Evolutionary conservation across 1,140 invertebrate genomes (phyloP).

Genomic region (Heliconius congener): DNA sequence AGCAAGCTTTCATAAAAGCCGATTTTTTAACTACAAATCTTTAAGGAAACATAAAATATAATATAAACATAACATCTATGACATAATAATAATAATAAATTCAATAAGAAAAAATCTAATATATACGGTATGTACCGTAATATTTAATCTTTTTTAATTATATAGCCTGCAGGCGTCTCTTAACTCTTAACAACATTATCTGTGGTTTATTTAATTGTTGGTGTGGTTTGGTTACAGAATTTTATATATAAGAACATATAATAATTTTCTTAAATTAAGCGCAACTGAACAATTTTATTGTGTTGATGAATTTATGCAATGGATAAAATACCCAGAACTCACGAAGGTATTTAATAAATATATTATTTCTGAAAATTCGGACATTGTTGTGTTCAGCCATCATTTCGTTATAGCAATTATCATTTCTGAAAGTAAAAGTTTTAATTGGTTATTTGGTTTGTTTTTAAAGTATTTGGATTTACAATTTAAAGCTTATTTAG

Average conservation of each 20-base stretch:
- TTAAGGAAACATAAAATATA: no score
- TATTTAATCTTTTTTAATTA: neutral
- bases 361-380: neutral
- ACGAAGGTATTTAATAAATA: constrained; percentile 85
- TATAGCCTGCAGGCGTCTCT: neutral
- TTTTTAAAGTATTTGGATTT: neutral
- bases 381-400: constrained; percentile 15
- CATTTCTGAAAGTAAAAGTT: neutral
- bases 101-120: no score
- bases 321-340: constrained; percentile 89
- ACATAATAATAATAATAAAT: no score
- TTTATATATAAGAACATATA: neutral
- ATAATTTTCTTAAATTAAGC: constrained; percentile 1
- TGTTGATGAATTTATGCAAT: constrained; percentile 69
- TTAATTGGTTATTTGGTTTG: neutral
- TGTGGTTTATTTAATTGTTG: constrained; percentile 26
- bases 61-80: no score
- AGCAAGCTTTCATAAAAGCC: no score
- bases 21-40: no score
- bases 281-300: neutral
- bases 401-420: neutral
- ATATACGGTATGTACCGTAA: no score
- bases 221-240: constrained; percentile 37
- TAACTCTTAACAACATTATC: neutral
- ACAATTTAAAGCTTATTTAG: neutral